A percentile compares a stretch with the other conserved stretches of the same genome.
These are phyloP conservation scores for Polyommatus iphigenia DNA, from an alignment of 2,888 invertebrate genomes.

Conservation along the genomic window DNA sequence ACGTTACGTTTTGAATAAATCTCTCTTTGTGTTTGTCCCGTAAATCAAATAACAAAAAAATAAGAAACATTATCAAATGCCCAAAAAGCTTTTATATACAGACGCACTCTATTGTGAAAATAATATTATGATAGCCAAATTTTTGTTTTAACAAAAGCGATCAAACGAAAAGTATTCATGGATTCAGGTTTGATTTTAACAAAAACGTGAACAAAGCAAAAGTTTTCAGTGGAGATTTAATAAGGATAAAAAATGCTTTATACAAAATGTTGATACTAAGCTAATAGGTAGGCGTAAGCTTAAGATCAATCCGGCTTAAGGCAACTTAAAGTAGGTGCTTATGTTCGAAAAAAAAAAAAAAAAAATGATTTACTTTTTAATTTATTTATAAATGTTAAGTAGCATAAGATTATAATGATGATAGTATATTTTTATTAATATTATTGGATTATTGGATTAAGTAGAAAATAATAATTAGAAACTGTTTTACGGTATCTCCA, in stretches of 20 bases:
- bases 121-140: no score
- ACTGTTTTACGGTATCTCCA: no score
- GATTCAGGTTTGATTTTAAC: background rate
- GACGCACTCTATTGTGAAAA: background rate
- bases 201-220: no score
- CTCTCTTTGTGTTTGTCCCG: background rate
- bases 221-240: no score
- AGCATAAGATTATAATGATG: no score
- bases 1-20: background rate
- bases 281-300: background rate
- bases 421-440: no score
- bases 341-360: background rate
- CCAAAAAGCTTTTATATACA: constrained; percentile 16
- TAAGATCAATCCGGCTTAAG: no score
- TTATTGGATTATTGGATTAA: no score
- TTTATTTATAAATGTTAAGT: no score
- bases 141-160: background rate
- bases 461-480: no score
- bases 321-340: background rate
- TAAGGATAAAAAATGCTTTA: no score
- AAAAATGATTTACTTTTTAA: no score
- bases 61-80: constrained; percentile 12
- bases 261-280: background rate
- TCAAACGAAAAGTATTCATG: constrained; percentile 14
- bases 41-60: constrained; percentile 17